Base-by-base conservation (phyloP, 1,140 invertebrate genomes). In the Vanessa atalanta region DNA sequence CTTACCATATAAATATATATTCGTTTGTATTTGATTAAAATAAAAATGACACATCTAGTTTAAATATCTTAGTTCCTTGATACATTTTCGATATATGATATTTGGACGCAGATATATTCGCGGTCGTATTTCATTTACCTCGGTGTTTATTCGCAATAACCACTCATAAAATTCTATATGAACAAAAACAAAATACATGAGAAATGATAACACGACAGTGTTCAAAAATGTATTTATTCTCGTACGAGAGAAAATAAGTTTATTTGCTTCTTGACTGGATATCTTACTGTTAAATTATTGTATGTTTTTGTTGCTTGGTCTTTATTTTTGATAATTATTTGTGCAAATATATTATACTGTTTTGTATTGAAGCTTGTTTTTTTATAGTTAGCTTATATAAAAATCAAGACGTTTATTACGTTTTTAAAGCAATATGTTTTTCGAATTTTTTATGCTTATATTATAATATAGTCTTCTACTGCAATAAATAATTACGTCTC, bases 61-160 rank as follows among this genome's bases (percentile, higher is more conserved):
- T 6, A 26, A 26, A 12, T 37, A 20, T 14, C 65, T 15, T 20
- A 23, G 37, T 48, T 65, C 43, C 37, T 50, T 57, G 16, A 48
- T 37, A 57, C 70, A 76, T 75, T 77, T 78, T 75, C 71, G 73
- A 77, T 82, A 73, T 77, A 73, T 74, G 73, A 79, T 79, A 78
- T 71, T 73, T 74, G 48, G 51, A 8, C 61, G 47, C 26, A 69
- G 67, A 83, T 83, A 80, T 74, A 80, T 83, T 83, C 79, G 70
- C 72, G 76, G 70, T 76, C 72, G 70, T 80, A 79, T 78, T 83
- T 85, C 75, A 78, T 70, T 84, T 79, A 69, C 60, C 68, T 72
- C 51, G 64, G 67, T 75, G 73, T 75, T 75, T 75, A 75, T 75
- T 75, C 20, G 73, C 50, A 67, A 70, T 75, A 75, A 75, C 73